phyloP scores from a whole-genome alignment of 2,888 invertebrate species.

The Dryobota labecula region DNA sequence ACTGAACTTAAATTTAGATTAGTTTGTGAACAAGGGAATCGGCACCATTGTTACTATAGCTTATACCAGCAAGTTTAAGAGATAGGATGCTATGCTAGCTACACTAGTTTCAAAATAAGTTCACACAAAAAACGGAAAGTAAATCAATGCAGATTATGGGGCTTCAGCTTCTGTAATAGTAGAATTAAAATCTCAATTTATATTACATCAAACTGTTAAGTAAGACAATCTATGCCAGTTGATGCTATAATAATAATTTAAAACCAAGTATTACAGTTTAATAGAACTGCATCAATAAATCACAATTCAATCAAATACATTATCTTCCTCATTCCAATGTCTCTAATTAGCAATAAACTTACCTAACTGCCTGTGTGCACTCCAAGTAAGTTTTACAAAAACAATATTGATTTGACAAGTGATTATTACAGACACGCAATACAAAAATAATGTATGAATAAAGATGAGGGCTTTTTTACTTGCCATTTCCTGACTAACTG shows the following conservation, averaged over 20 bases:
- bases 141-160: background rate
- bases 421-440: conserved; percentile 43
- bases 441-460: conserved; percentile 35
- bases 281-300: conserved; percentile 2
- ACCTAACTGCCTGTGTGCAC: conserved; percentile 7
- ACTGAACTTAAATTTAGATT: too few relatives aligned
- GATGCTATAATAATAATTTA: background rate
- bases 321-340: conserved; percentile 32
- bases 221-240: background rate
- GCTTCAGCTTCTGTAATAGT: background rate
- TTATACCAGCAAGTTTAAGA: background rate
- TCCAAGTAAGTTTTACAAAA: conserved; percentile 4
- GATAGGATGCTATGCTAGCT: background rate
- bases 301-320: background rate
- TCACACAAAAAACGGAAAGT: background rate
- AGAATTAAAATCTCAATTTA: background rate
- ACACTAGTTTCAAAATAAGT: background rate
- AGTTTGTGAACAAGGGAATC: too few relatives aligned
- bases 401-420: conserved; percentile 13
- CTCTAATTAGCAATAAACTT: conserved; percentile 27
- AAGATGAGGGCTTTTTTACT: background rate
- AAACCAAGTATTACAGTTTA: background rate
- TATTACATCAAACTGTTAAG: background rate
- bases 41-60: background rate
- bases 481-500: too few relatives aligned